Conservation (phyloP, 2,888 invertebrate species). For the Tuta absoluta region DNA sequence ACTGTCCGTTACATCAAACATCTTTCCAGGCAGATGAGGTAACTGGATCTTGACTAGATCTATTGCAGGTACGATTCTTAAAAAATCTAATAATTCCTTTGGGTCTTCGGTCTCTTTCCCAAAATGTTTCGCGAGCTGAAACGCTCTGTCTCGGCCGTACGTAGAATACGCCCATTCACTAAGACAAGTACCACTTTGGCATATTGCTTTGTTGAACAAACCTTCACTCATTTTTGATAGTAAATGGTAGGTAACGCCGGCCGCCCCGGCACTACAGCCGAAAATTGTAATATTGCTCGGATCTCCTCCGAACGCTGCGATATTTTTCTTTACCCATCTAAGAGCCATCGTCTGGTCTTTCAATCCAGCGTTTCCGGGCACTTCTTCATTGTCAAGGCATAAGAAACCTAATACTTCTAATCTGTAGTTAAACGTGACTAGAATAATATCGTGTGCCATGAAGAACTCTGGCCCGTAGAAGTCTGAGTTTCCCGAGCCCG, state of each 20-base stretch:
- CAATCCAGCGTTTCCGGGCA: slow-evolving; percentile 74
- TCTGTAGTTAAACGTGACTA: slow-evolving; percentile 76
- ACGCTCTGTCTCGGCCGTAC: slow-evolving; percentile 62
- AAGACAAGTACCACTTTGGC: slow-evolving; percentile 75
- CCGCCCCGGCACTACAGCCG: slow-evolving; percentile 75
- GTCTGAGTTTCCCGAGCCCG: slow-evolving; percentile 74
- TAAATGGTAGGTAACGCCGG: slow-evolving; percentile 64
- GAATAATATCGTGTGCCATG: slow-evolving; percentile 64
- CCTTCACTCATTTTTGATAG: slow-evolving; percentile 69
- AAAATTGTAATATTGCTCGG: slow-evolving; percentile 69
- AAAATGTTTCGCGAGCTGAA: slow-evolving; percentile 67
- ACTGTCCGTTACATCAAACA: slow-evolving; percentile 59
- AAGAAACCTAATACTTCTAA: slow-evolving; percentile 74
- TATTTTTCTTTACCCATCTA: slow-evolving; percentile 72
- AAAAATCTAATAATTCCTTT: slow-evolving; percentile 59
- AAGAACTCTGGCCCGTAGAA: slow-evolving; percentile 76
- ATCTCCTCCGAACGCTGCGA: slow-evolving; percentile 69
- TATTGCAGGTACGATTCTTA: slow-evolving; percentile 54
- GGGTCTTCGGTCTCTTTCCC: slow-evolving; percentile 67
- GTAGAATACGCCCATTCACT: slow-evolving; percentile 70
- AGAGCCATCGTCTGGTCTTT: slow-evolving; percentile 78
- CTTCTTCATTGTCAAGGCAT: slow-evolving; percentile 69
- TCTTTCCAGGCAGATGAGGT: slow-evolving; percentile 51
- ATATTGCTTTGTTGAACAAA: slow-evolving; percentile 73
- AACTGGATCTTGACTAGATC: slow-evolving; percentile 62